Evolutionary conservation across 2,797 vertebrate genomes (phyloP).

Genomic region (Onychomys arenicola): DNA sequence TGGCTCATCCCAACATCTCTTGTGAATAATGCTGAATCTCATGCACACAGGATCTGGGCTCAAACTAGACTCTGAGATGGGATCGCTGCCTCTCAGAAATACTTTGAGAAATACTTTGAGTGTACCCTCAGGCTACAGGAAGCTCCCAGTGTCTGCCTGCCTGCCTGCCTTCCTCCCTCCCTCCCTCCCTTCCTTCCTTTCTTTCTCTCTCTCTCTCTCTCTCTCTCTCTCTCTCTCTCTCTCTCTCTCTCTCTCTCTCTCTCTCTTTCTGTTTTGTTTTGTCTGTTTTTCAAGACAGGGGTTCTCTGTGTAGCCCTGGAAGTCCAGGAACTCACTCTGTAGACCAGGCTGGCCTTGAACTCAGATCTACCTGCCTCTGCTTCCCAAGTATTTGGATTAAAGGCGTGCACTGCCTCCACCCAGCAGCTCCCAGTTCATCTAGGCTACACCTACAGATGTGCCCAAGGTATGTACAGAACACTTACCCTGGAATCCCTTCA

Average conservation of each 20-base stretch:
- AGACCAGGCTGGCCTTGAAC: too few relatives aligned
- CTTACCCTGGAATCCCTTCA: not conserved
- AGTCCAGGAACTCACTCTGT: too few relatives aligned
- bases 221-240: too few relatives aligned
- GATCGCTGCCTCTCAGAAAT: too few relatives aligned
- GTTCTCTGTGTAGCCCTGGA: not conserved
- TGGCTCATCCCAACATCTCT: not conserved
- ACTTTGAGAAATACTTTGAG: not conserved
- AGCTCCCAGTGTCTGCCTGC: not conserved
- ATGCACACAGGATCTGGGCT: not conserved
- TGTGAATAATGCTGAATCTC: not conserved
- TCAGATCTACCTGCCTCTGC: not conserved
- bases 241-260: rapidly evolving
- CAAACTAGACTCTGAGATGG: not conserved
- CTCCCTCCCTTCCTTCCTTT: too few relatives aligned
- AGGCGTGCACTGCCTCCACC: too few relatives aligned
- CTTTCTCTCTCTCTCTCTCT: too few relatives aligned
- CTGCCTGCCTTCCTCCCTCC: too few relatives aligned
- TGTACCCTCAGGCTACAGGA: not conserved
- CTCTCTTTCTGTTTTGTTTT: not conserved
- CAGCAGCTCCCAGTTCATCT: not conserved
- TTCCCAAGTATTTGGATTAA: too few relatives aligned
- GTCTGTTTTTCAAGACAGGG: not conserved
- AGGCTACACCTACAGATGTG: not conserved
- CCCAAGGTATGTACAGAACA: not conserved